A percentile compares a stretch with the other conserved stretches of the same genome.
phyloP scores from a whole-genome alignment of 2,797 vertebrate genomes.

The Petrocephalus sullivani region DNA sequence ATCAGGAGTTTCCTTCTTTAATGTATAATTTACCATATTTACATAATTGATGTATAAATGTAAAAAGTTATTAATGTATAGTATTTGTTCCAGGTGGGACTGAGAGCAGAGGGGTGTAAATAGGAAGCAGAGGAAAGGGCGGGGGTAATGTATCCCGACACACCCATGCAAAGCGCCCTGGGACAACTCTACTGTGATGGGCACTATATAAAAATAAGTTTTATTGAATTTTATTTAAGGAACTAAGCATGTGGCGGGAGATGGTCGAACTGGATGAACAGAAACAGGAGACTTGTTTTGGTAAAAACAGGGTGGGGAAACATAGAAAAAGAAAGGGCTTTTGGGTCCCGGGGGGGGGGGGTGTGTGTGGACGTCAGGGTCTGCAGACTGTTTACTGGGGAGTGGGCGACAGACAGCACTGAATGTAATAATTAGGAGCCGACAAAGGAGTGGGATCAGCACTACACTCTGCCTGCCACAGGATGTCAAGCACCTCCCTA shows the following conservation, averaged over 20 bases:
- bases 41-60: background rate
- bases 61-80: background rate
- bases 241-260: no score
- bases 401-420: background rate
- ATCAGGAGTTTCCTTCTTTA: background rate
- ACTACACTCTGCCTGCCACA: background rate
- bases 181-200: no score
- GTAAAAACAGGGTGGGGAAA: background rate
- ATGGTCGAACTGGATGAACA: background rate
- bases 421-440: background rate
- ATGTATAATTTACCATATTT: background rate
- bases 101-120: background rate
- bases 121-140: background rate
- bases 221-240: no score
- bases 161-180: no score
- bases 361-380: background rate
- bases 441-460: no score
- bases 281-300: background rate
- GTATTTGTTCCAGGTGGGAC: background rate
- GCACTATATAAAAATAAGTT: no score
- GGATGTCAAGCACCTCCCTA: background rate
- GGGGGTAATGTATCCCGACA: no score
- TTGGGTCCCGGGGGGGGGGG: background rate
- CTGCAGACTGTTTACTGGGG: background rate
- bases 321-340: background rate